Evolutionary conservation across 2,888 invertebrate species (phyloP), one percentile per base, ranked within the genome.

Genomic region (Ophioninae sp.): DNA sequence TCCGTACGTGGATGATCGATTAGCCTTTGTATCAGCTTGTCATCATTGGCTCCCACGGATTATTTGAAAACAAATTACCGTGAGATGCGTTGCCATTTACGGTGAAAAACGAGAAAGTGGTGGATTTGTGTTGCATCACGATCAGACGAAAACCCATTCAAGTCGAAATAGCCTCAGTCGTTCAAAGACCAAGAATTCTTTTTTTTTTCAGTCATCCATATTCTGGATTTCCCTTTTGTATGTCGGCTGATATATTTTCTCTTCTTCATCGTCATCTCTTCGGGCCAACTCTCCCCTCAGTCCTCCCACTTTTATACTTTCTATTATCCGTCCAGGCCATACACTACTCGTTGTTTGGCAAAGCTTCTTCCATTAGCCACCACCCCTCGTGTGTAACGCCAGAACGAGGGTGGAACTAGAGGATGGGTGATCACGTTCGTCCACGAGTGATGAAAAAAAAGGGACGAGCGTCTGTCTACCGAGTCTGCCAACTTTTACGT

Each of bases 401-500:
- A 57, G 39, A 20, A 21, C 50, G 64, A 64, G 70, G 76, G 62
- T 64, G 23, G 59, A 41, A 80, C 69, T 56, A 21, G 20, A 56
- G 13, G 59, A 56, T 17, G 59, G 50, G 64, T 76, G 68, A 77
- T 76, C 77, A 67, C 62, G 70, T 79, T 79, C 77, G 86, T 37
- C 21, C 20, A 65, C 21, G 44, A 56, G 82, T 21, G 39, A 37
- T 57, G 10, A 13, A 64, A 72, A n/a, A 64, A 72, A 69, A 72
- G 73, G 78, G 78, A 73, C 30, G 61, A 78, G 83, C 78, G 81
- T 64, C 23, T 59, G 41, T 83, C 82, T 76, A 78, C 75, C 84
- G 82, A 87, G 86, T 75, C 50, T 87, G 86, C 85, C 88, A 87
- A 87, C 89, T 89, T 88, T 88, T 85, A 86, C 85, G 87, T 67